Conservation (phyloP, 2,797 vertebrate genomes). For the Ispidina picta region DNA sequence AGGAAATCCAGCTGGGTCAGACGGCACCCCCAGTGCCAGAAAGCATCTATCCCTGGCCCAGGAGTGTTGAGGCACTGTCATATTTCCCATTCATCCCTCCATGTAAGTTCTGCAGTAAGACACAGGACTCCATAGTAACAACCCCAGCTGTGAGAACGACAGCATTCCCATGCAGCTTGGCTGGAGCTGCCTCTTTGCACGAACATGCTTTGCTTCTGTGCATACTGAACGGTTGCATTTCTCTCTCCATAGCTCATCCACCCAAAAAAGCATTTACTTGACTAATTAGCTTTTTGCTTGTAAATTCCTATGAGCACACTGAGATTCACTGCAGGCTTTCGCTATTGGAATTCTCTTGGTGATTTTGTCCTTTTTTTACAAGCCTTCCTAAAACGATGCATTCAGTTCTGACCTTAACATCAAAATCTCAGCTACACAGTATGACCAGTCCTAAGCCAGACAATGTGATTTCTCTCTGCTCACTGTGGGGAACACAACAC, state of each 20-base stretch:
- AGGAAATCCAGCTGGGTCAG: not conserved
- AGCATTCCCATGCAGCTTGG: not conserved
- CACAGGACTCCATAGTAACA: not conserved
- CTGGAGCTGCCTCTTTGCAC: not conserved
- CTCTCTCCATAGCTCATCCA: not conserved
- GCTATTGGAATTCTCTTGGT: not conserved
- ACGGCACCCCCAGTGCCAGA: rapidly evolving
- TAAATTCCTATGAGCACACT: not conserved
- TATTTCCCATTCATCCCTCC: not conserved
- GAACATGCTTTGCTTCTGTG: not conserved
- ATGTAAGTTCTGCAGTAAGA: not conserved
- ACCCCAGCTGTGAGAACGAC: not conserved
- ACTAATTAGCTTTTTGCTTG: conserved; percentile 5
- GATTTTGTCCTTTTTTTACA: not conserved
- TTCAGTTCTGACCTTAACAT: not conserved
- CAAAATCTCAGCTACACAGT: not conserved
- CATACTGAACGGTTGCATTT: not conserved
- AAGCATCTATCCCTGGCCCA: not conserved
- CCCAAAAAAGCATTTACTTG: not conserved
- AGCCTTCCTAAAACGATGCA: not conserved
- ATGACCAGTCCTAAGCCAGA: not conserved
- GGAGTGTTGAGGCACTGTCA: not conserved
- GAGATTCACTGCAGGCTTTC: not conserved
- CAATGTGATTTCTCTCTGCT: not conserved
- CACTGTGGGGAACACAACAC: not conserved